Percentiles rank a stretch among this genome's conserved stretches.
Conservation (phyloP, 2,888 invertebrate species). For the Drosophila niveifrons region DNA sequence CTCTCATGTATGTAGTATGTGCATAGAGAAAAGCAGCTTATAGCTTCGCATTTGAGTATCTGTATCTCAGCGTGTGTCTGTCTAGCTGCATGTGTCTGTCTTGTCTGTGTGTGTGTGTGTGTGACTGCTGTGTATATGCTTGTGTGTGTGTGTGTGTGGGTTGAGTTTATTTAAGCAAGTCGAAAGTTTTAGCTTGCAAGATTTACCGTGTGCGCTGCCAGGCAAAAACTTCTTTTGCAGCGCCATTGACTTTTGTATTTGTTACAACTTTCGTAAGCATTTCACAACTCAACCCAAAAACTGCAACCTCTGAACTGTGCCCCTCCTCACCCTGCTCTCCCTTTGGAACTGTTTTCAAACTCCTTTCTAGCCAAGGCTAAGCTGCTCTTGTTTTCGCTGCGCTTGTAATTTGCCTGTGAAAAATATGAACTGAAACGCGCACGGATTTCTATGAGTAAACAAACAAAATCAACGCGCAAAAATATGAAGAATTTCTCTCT, state of each 20-base stretch:
- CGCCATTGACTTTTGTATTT: slow-evolving; percentile 80
- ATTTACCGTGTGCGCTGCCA: slow-evolving; percentile 78
- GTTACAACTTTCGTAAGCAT: slow-evolving; percentile 70
- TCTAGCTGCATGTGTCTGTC: slow-evolving; percentile 19
- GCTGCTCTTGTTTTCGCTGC: slow-evolving; percentile 67
- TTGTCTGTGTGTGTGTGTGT: slow-evolving; percentile 21
- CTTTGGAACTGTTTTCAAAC: slow-evolving; percentile 25
- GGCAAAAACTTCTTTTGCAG: slow-evolving; percentile 79
- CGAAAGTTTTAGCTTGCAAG: slow-evolving; percentile 79
- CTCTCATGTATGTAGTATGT: slow-evolving; percentile 60
- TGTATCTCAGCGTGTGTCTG: slow-evolving; percentile 27
- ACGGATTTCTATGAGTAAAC: slow-evolving; percentile 70
- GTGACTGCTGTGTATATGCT: too few species aligned
- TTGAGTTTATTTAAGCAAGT: slow-evolving; percentile 79
- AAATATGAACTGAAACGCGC: slow-evolving; percentile 70
- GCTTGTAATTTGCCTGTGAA: slow-evolving; percentile 72
- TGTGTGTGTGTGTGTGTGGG: slow-evolving; percentile 47
- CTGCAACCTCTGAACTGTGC: slow-evolving; percentile 42
- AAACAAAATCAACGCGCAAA: slow-evolving; percentile 40
- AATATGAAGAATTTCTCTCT: slow-evolving; percentile 10
- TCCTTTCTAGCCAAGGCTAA: slow-evolving; percentile 43
- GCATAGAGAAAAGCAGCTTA: slow-evolving; percentile 76
- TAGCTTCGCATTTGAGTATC: slow-evolving; percentile 55
- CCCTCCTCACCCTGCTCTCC: neutral
- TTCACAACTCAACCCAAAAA: slow-evolving; percentile 59